Evolutionary conservation across 2,888 invertebrate species (phyloP).

Genomic region (Drosophila dives): DNA sequence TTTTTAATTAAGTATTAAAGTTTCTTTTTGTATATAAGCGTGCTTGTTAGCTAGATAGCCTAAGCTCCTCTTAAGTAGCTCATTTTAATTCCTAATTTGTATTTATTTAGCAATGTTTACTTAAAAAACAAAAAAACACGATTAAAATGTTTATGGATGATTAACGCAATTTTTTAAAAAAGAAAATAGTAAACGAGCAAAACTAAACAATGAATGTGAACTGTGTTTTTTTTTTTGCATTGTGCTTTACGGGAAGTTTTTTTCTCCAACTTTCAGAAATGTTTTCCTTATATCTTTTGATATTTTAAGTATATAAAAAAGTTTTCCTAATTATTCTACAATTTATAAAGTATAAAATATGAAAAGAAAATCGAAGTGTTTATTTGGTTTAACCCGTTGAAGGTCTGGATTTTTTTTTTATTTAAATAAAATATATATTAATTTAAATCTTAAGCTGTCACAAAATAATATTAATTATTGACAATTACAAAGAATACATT

Average conservation of each 20-base stretch:
- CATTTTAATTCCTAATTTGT: slow-evolving; percentile 53
- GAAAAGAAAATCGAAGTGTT: neutral
- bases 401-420: neutral
- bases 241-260: neutral
- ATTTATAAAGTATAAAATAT: neutral
- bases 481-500: neutral
- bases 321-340: neutral
- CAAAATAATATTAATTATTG: neutral
- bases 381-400: neutral
- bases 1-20: slow-evolving; percentile 68
- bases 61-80: slow-evolving; percentile 64
- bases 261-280: neutral
- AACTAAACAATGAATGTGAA: slow-evolving; percentile 18
- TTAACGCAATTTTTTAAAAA: slow-evolving; percentile 47
- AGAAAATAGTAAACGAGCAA: slow-evolving; percentile 50
- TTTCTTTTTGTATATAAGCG: slow-evolving; percentile 53
- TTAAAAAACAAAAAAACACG: slow-evolving; percentile 48
- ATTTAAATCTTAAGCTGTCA: neutral
- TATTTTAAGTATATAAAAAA: neutral
- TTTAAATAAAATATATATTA: slow-evolving; percentile 1
- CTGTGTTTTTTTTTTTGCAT: neutral
- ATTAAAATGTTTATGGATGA: slow-evolving; percentile 51
- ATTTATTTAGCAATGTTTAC: slow-evolving; percentile 70
- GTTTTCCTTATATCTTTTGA: neutral
- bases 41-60: slow-evolving; percentile 59